Percentiles rank a stretch among this genome's conserved stretches.
Conservation (phyloP, 2,888 invertebrate species). For the Agrenia bidenticulata region DNA sequence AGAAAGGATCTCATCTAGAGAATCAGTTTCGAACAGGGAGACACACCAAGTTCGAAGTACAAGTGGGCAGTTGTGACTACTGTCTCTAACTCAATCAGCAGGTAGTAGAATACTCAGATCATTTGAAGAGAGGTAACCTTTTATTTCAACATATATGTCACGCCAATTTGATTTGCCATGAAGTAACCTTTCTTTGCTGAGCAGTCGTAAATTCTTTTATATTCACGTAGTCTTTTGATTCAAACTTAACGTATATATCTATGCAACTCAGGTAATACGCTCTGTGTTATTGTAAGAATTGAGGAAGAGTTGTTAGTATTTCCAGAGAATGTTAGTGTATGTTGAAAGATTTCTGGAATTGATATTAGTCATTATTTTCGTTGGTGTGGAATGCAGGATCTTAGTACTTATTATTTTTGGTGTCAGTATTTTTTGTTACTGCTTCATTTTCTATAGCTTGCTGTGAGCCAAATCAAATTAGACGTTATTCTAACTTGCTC, state of each 20-base stretch:
- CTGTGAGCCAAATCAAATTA: no score
- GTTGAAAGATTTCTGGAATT: no score
- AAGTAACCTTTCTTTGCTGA: conserved; percentile 9
- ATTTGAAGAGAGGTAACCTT: conserved; percentile 13
- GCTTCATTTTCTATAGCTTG: no score
- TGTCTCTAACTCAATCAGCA: conserved; percentile 5
- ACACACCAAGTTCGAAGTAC: not conserved
- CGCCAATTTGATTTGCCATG: conserved; percentile 9
- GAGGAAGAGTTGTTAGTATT: not conserved
- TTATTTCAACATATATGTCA: conserved; percentile 15
- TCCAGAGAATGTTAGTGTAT: no score
- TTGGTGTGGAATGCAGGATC: no score
- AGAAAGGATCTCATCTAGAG: conserved; percentile 2
- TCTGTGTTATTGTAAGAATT: not conserved
- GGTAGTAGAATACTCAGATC: conserved; percentile 14
- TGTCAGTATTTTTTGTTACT: no score
- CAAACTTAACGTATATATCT: not conserved
- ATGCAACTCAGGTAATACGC: not conserved
- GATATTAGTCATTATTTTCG: no score
- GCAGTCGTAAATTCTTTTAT: not conserved
- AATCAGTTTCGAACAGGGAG: not conserved
- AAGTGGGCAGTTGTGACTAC: conserved; percentile 8
- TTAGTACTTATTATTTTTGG: no score
- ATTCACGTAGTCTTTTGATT: not conserved
- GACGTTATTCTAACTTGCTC: no score